Conservation (phyloP, 2,888 invertebrate genomes). For the Melinopterus prodromus region DNA sequence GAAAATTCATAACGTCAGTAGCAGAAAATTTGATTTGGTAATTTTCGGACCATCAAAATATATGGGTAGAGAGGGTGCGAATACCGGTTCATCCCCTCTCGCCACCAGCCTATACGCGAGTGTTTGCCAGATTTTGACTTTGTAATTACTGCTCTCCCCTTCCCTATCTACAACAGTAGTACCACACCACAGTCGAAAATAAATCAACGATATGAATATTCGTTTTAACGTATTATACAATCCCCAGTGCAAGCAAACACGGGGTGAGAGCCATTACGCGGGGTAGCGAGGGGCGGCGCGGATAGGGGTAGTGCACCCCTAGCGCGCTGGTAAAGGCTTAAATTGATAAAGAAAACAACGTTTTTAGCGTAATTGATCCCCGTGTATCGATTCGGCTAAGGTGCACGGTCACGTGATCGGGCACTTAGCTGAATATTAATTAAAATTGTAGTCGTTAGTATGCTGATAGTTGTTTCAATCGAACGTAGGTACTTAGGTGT, state of each 20-base stretch:
- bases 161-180: background rate
- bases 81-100: constrained; percentile 14
- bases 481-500: constrained; percentile 6
- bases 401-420: constrained; percentile 21
- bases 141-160: constrained; percentile 56
- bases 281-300: background rate
- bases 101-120: constrained; percentile 23
- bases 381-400: constrained; percentile 9
- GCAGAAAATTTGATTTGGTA: constrained; percentile 19
- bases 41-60: constrained; percentile 6
- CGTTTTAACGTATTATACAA: constrained; percentile 57
- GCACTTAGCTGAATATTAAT: constrained; percentile 14
- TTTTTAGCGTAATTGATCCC: constrained; percentile 18
- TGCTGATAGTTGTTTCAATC: background rate
- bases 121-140: constrained; percentile 57
- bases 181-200: constrained; percentile 51
- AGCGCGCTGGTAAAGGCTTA: background rate
- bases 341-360: constrained; percentile 7
- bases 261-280: constrained; percentile 12
- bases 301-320: constrained; percentile 32
- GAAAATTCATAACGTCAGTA: background rate
- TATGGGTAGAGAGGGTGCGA: background rate
- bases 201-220: constrained; percentile 59
- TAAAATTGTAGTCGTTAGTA: background rate
- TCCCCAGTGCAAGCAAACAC: constrained; percentile 50